Percentiles rank a stretch among this genome's conserved stretches.
These are phyloP conservation scores for Acleris cristana DNA, from an alignment of 2,888 invertebrate species.

Conservation along the genomic window DNA sequence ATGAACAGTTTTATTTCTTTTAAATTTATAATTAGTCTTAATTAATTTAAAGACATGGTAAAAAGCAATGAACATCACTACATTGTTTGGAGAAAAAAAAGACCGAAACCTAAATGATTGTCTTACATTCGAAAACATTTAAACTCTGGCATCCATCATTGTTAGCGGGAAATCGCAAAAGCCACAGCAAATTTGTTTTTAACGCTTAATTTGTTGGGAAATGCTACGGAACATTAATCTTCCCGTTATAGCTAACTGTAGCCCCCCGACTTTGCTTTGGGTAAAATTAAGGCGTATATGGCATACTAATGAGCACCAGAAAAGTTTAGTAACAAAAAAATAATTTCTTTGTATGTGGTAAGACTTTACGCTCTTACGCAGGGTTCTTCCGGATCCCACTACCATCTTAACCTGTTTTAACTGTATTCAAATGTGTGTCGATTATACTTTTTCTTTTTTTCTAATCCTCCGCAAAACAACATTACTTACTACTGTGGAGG, in stretches of 20 bases:
- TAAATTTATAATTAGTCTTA: too few relatives aligned
- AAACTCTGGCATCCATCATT: conserved; percentile 13
- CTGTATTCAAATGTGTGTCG: too few relatives aligned
- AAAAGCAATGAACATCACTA: background rate
- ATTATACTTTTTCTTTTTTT: too few relatives aligned
- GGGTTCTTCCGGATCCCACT: too few relatives aligned
- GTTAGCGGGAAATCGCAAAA: conserved; percentile 11
- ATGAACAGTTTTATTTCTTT: too few relatives aligned
- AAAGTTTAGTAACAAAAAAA: too few relatives aligned
- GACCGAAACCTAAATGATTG: conserved; percentile 2
- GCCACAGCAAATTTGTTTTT: conserved; percentile 21
- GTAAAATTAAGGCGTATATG: background rate
- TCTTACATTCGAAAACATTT: background rate
- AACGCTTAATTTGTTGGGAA: conserved; percentile 11
- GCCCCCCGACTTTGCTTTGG: background rate
- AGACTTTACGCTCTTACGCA: too few relatives aligned
- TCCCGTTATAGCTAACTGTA: conserved; percentile 2
- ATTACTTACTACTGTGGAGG: too few relatives aligned
- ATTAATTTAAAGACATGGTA: background rate
- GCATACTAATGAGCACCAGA: too few relatives aligned
- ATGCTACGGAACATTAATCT: conserved; percentile 9
- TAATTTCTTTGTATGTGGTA: too few relatives aligned
- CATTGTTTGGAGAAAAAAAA: background rate
- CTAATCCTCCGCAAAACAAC: too few relatives aligned
- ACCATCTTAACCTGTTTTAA: too few relatives aligned